Percentiles rank a stretch among this genome's conserved stretches.
These are phyloP conservation scores for Platyrinchus mystaceus DNA, from an alignment of 2,797 vertebrate species.

Conservation along the genomic window DNA sequence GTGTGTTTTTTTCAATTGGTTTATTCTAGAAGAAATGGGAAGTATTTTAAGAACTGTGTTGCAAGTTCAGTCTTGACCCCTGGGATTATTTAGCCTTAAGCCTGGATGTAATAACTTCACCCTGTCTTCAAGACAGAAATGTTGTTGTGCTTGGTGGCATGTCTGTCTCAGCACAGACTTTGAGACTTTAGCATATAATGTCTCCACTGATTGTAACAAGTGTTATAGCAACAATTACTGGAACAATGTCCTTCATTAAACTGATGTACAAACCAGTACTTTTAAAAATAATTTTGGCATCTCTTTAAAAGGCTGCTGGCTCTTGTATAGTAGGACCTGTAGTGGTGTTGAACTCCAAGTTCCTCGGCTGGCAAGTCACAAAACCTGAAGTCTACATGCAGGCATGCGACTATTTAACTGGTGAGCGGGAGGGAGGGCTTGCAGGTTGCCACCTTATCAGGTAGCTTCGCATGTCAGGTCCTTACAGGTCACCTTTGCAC, in stretches of 20 bases:
- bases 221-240: not conserved
- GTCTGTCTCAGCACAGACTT: not conserved
- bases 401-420: not conserved
- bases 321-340: not conserved
- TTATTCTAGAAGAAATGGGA: not conserved
- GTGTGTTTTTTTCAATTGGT: not conserved
- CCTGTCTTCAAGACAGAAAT: not conserved
- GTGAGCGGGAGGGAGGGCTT: not conserved
- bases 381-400: not conserved
- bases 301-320: not conserved
- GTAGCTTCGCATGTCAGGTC: not conserved
- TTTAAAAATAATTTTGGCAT: not conserved
- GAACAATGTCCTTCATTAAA: not conserved
- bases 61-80: not conserved
- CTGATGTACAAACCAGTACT: not conserved
- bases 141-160: not conserved
- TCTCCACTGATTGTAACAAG: not conserved
- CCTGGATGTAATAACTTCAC: conserved; percentile 10
- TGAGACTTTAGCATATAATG: not conserved
- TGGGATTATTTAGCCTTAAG: conserved; percentile 31
- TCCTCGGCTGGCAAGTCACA: not conserved
- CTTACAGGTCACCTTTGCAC: not conserved
- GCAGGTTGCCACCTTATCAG: not conserved
- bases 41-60: conserved; percentile 10
- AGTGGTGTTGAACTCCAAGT: not conserved